phyloP scores from a whole-genome alignment of 2,113 vertebrate species.

The Egretta garzetta region DNA sequence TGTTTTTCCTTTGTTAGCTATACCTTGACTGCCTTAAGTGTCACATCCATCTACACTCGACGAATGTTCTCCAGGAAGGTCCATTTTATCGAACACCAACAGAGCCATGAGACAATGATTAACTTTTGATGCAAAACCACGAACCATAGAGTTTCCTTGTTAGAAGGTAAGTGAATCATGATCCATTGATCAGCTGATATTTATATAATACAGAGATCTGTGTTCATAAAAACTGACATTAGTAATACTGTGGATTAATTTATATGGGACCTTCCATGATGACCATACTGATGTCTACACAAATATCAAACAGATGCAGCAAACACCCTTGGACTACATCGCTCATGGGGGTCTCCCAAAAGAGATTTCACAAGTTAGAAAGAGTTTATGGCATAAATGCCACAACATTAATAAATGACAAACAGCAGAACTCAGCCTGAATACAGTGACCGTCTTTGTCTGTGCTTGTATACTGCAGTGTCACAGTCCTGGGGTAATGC shows the following conservation, averaged over 20 bases:
- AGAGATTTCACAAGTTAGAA: background rate
- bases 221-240: conserved; percentile 32
- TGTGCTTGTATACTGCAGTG: background rate
- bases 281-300: background rate
- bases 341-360: background rate
- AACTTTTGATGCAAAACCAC: conserved; percentile 55
- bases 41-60: background rate
- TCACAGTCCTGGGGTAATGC: background rate
- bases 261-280: background rate
- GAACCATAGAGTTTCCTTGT: conserved; percentile 55
- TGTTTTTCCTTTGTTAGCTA: conserved; percentile 46
- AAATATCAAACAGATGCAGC: background rate
- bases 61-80: conserved; percentile 6
- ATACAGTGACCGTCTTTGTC: background rate
- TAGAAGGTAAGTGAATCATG: conserved; percentile 1
- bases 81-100: background rate
- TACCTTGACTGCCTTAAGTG: background rate
- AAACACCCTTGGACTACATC: background rate
- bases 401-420: background rate
- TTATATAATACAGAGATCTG: background rate
- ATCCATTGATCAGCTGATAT: background rate
- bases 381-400: background rate
- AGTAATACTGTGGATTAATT: conserved; percentile 24
- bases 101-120: conserved; percentile 28
- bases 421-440: background rate